Base-by-base conservation (phyloP, 30 jellyfish, hydroid and myxozoan species). In the Hydractinia echinata region DNA sequence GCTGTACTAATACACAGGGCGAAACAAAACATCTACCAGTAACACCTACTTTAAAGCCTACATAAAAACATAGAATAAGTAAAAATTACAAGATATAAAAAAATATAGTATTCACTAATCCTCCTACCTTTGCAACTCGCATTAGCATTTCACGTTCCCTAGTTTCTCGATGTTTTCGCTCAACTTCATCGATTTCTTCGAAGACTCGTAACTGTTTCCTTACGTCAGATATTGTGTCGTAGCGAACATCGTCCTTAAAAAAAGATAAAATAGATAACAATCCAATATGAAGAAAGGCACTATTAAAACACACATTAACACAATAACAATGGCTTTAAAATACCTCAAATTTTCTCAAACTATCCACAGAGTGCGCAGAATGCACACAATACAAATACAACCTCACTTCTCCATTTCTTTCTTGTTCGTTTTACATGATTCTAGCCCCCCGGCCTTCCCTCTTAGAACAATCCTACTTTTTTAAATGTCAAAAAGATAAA, bases 121-220 rank as follows among this genome's bases (percentile, higher is more conserved):
- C 19, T 4, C 60, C 67, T 76, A 90, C 98, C 95, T 92, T 92
- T 15, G 98, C 98, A 9, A 87, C 98, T 64, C 98, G 83, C 98
- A 92, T 92, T 79, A 92, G 95, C 93, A 92, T 92, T 84, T 92
- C 98, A 19, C 98, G 86, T 72, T 92, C 98, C 54, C 96, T 80
- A 49, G 96, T 84, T 92, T 92, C 98, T 86, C 98, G 82, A 83
- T 92, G 98, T 84, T 87, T 92, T 49, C 98, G 87, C 81, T 92
- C 98, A 14, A 92, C 96, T 79, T 92, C 98, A 85, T 92, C 98
- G 49, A 92, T 92, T 55, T 92, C 96, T 66, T 92, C 98, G 89
- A 92, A 92, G 7, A 92, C 98, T 11, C 86, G 83, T 53, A 92
- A 77, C 70, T 92, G 98, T 10, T 89, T 86, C 30, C 94, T 87